A percentile compares a stretch with the other conserved stretches of the same genome.
Conservation (phyloP, 1,140 invertebrate species). For the Orchestia grillus region DNA sequence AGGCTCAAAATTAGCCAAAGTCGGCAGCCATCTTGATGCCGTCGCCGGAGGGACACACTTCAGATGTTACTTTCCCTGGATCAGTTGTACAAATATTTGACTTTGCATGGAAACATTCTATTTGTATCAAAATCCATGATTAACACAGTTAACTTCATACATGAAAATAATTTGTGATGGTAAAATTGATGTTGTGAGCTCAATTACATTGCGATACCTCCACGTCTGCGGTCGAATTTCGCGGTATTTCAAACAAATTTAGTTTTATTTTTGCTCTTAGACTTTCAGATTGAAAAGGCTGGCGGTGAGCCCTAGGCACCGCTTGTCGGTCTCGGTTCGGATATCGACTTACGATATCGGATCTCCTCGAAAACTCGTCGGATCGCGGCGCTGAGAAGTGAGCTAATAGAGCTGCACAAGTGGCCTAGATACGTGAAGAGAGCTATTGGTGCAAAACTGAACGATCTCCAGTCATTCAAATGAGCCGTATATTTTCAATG, state of each 20-base stretch:
- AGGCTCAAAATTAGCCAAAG: too few species aligned
- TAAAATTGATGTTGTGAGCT: neutral
- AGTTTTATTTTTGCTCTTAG: neutral
- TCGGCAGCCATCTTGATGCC: neutral
- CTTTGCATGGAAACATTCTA: neutral
- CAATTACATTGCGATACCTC: neutral
- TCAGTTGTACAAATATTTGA: neutral
- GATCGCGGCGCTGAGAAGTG: neutral
- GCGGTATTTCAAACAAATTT: neutral
- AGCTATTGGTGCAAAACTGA: neutral
- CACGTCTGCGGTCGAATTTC: neutral
- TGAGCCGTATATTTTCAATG: neutral
- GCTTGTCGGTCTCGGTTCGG: neutral
- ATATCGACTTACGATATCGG: conserved; percentile 51
- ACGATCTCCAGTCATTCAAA: neutral
- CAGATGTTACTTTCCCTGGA: neutral
- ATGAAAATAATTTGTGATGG: neutral
- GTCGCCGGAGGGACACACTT: neutral
- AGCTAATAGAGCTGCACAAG: neutral
- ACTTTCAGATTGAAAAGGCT: neutral
- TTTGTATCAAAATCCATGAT: neutral
- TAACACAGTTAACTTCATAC: neutral
- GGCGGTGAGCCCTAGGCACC: neutral
- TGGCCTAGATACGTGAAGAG: neutral
- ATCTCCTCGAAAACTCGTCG: neutral